Evolutionary conservation across 2,797 vertebrate species (phyloP).

Genomic region (Anas bahamensis): DNA sequence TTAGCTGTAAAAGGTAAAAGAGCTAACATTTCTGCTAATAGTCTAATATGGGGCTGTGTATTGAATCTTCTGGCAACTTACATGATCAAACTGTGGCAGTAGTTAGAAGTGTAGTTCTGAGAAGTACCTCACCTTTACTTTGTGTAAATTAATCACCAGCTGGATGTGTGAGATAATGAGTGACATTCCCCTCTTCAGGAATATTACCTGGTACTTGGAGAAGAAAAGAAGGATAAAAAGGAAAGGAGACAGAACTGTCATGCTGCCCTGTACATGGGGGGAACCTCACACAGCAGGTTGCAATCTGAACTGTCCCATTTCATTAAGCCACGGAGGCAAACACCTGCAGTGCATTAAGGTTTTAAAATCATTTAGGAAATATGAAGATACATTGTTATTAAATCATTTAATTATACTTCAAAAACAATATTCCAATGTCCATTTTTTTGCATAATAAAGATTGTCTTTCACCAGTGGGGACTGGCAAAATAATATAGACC

Average conservation of each 20-base stretch:
- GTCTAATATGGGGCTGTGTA: neutral
- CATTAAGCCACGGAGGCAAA: slow-evolving; percentile 46
- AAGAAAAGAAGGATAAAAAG: slow-evolving; percentile 27
- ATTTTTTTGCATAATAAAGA: slow-evolving; percentile 35
- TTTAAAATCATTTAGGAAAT: slow-evolving; percentile 68
- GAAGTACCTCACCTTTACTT: slow-evolving; percentile 7
- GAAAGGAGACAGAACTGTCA: slow-evolving; percentile 28
- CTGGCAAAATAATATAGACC: slow-evolving; percentile 20
- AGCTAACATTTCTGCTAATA: neutral
- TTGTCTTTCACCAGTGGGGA: slow-evolving; percentile 16
- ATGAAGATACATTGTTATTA: slow-evolving; percentile 61
- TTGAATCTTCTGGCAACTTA: neutral
- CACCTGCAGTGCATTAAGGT: slow-evolving; percentile 46
- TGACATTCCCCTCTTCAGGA: neutral
- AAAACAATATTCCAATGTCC: slow-evolving; percentile 29
- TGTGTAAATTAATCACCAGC: slow-evolving; percentile 26
- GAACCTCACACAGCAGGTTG: slow-evolving; percentile 55
- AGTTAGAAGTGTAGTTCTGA: neutral
- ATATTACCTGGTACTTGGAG: slow-evolving; percentile 23
- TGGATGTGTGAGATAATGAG: slow-evolving; percentile 13
- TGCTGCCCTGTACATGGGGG: neutral
- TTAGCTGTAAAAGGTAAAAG: neutral
- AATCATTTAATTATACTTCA: slow-evolving; percentile 58
- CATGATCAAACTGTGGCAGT: neutral
- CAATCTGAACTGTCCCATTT: slow-evolving; percentile 62